Evolutionary conservation across 2,797 vertebrate species (phyloP), one percentile per base, ranked within the genome.

Genomic region (Moxostoma hubbsi): DNA sequence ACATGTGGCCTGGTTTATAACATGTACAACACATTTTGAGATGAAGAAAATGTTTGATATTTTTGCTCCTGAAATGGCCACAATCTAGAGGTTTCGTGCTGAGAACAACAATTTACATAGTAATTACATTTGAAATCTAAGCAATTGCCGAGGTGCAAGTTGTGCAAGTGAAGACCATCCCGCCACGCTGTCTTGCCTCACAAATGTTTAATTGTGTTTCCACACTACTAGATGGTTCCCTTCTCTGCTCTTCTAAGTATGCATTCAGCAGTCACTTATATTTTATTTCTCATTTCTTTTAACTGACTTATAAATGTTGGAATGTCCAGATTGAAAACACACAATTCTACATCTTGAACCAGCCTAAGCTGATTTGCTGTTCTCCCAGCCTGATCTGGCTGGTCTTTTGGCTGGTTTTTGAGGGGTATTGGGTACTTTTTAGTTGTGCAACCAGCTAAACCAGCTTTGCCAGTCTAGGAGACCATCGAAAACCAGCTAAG

Each of bases 31-130:
- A 24, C 1, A 24, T 24, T 24, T 24, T 63, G 12, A 1, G 6
- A 18, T 43, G 18, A 73, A 51, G 18, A 45, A 74, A 80, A 66
- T 4, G 4, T 53, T 62, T 11, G 8, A 58, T 62, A 74, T 63
- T 63, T 49, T 62, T 74, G 59, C 63, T 62, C 47, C 72, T 11
- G 71, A 63, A 13, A 74, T 24, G 54, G 15, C 55, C 43, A 58
- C n/a, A 62, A 62, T 63, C 18, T 49, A 62, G 58, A 11, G 16
- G 53, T 51, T 74, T 45, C 63, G 47, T 64, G 59, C 24, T 58
- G 0, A 75, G 78, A 82, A 88, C 86, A 58, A 54, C 63, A 49
- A 85, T 85, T 85, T 85, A 68, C 82, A 85, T 86, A 82, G 82
- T 84, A 1, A 80, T 73, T 66, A 80, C 62, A 73, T 73, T 73